Base-by-base conservation (phyloP, 2,888 invertebrate species). In the Pachycephus smyrnensis region DNA sequence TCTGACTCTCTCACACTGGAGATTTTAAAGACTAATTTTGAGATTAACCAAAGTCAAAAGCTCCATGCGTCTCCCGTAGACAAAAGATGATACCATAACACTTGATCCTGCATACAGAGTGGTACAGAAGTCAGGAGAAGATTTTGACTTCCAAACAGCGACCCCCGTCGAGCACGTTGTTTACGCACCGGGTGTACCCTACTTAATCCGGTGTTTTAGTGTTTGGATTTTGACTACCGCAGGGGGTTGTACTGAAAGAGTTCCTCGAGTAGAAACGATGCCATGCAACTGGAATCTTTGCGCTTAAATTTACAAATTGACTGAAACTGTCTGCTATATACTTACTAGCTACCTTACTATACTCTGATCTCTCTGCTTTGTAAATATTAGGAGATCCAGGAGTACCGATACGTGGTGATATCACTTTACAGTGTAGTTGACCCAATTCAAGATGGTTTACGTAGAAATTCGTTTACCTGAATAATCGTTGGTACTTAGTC, bases 131-230 rank as follows among this genome's bases (percentile, higher is more conserved):
- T 55, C 55, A 55, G 55, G 55, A 55, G 55, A 55, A 33, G 32
- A 32, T 71, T 71, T 71, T 31, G 32, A 71, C 32, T 33, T 71
- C 31, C 71, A 71, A 71, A 71, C 71, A 32, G 73, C 35, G 82
- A 81, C 78, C 86, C 83, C 85, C 81, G 81, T 85, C 69, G 82
- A 78, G 83, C 77, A 74, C 76, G 81, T 83, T 86, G 85, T 86
- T 86, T 85, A 85, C 80, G 80, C 74, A 74, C 74, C 35, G 37
- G 37, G 37, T 78, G 82, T 84, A 85, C 81, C 83, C 85, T 86
- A 86, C 86, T 87, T 87, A 87, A 86, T 87, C 81, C 82, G 76
- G 76, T 86, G 85, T 87, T 87, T 87, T 86, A 84, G 82, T 87
- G 84, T 87, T 87, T 86, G 83, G 85, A 84, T 87, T 80, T 85